Evolutionary conservation across 1,140 invertebrate species (phyloP).

Genomic region (Diorhabda elongata): DNA sequence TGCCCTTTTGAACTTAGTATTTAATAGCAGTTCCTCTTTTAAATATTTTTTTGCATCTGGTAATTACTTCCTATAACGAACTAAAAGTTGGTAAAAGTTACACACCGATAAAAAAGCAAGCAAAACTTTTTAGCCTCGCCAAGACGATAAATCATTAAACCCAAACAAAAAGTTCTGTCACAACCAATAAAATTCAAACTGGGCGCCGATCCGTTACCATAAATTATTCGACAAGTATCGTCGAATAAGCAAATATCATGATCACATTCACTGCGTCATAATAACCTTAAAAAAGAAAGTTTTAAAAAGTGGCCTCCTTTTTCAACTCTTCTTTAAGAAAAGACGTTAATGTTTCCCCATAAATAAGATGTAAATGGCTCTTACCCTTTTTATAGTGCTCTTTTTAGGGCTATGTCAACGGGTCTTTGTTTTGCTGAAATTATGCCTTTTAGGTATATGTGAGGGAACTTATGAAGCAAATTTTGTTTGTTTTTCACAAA

Average conservation of each 20-base stretch:
- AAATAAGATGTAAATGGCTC: slow-evolving; percentile 15
- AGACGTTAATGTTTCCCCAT: slow-evolving; percentile 9
- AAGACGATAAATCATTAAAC: neutral
- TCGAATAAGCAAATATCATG: slow-evolving; percentile 1
- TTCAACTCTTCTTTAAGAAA: slow-evolving; percentile 2
- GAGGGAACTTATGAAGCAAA: slow-evolving; percentile 3
- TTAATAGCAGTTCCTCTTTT: no score
- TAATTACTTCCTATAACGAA: no score
- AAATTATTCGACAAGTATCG: neutral
- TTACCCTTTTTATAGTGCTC: slow-evolving; percentile 13
- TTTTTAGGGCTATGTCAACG: slow-evolving; percentile 10
- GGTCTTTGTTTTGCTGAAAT: slow-evolving; percentile 12
- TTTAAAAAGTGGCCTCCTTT: neutral
- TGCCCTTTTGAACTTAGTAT: no score
- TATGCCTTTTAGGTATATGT: slow-evolving; percentile 14
- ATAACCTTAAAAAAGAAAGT: neutral
- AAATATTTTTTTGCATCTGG: no score
- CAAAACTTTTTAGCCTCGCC: neutral
- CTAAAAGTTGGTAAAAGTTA: no score
- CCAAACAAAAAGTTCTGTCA: neutral
- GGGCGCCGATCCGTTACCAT: neutral
- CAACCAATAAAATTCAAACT: neutral
- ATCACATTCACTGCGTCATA: neutral
- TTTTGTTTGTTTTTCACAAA: slow-evolving; percentile 5
- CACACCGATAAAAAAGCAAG: no score